Percentiles rank a stretch among this genome's conserved stretches.
These are phyloP conservation scores for Agrilus cyanescens DNA, from an alignment of 2,888 invertebrate species.

Conservation along the genomic window DNA sequence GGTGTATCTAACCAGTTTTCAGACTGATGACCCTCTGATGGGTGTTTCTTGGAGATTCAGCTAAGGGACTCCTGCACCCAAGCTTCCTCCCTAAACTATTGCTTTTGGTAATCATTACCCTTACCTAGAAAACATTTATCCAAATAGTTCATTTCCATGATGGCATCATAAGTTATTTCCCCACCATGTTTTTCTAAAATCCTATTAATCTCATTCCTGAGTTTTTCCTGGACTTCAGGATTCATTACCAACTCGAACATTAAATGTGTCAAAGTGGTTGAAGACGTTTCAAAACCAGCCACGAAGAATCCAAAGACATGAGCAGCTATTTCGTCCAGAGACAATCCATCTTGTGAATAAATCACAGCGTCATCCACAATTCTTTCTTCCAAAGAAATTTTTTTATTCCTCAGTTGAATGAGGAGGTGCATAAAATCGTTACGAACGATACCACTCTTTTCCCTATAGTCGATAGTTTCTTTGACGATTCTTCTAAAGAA, in stretches of 20 bases:
- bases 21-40: too few relatives aligned
- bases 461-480: constrained; percentile 2
- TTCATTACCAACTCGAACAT: too few relatives aligned
- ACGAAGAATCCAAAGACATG: constrained; percentile 38
- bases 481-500: too few relatives aligned
- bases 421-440: constrained; percentile 6
- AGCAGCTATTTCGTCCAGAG: too few relatives aligned
- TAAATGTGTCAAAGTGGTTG: constrained; percentile 35
- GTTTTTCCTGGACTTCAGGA: constrained; percentile 32
- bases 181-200: constrained; percentile 28
- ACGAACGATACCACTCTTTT: constrained; percentile 1
- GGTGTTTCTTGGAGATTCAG: too few relatives aligned
- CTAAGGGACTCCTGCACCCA: too few relatives aligned
- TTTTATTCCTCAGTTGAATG: constrained; percentile 1
- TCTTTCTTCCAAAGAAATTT: too few relatives aligned
- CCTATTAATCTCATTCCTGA: constrained; percentile 30
- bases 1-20: too few relatives aligned
- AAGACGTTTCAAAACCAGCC: constrained; percentile 41
- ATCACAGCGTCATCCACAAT: too few relatives aligned
- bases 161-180: constrained; percentile 33
- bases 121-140: constrained; percentile 34
- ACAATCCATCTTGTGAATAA: constrained; percentile 42
- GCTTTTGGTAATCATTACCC: too few relatives aligned
- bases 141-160: constrained; percentile 36
- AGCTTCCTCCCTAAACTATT: too few relatives aligned